Evolutionary conservation across 2,797 vertebrate species (phyloP), one percentile per base, ranked within the genome.

Genomic region (Trematomus bernacchii): DNA sequence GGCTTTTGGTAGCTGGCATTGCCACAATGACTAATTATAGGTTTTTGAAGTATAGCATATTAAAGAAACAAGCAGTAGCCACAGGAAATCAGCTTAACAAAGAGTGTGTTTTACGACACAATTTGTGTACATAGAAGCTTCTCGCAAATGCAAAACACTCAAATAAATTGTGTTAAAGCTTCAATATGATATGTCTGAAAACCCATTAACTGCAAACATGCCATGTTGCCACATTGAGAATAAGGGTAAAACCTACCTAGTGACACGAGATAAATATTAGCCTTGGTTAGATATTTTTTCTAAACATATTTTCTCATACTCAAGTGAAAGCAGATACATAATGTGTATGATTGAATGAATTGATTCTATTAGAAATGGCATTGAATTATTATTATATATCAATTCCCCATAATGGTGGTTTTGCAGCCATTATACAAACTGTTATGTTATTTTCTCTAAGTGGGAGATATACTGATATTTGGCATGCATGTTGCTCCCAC

Each of bases 401-500:
- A 46, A 51, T 62, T 64, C 23, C 60, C 15, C 14, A 27, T 3
- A 3, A 16, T 53, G 52, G 42, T 33, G 16, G 21, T 42, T 64
- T n/a, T 77, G 27, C 58, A 44, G 42, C 58, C 40, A 44, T 65
- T 19, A 27, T 46, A 4, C 65, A 62, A 2, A 33, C 19, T 11
- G 3, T 16, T 66, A 30, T 74, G 50, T 50, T 62, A 6, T 73
- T 65, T 43, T 74, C 2, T 44, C 40, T 21, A 21, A 66, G 43
- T 58, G 11, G 55, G 52, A 62, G 53, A 82, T 76, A 61, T 57
- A 71, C 59, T 53, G 18, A 57, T 71, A 47, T 48, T 33, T 19
- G 70, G 80, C 75, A 76, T 70, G 66, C 79, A 79, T 64, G 64
- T 71, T 66, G 76, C 42, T 71, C 67, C 65, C 66, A 51, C 70